These are phyloP conservation scores for Tupiocoris notatus DNA, from an alignment of 2,888 invertebrate species.

Conservation along the genomic window DNA sequence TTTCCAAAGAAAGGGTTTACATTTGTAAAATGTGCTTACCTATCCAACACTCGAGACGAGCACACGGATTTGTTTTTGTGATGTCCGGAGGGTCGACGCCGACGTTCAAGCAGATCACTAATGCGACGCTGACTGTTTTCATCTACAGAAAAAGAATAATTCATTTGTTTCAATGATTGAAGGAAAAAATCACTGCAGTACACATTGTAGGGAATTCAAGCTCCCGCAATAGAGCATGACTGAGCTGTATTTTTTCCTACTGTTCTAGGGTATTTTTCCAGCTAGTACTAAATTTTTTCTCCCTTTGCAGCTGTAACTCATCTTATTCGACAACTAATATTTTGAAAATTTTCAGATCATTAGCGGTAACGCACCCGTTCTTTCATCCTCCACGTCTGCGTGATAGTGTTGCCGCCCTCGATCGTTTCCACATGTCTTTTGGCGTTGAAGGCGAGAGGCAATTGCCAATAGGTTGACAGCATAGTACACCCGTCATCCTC, in stretches of 20 bases:
- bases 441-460: slow-evolving; percentile 71
- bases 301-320: too few relatives aligned
- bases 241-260: too few relatives aligned
- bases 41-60: slow-evolving; percentile 95
- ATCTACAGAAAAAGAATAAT: slow-evolving; percentile 64
- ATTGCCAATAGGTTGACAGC: slow-evolving; percentile 60
- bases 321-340: too few relatives aligned
- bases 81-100: slow-evolving; percentile 99
- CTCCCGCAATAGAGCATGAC: too few relatives aligned
- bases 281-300: too few relatives aligned
- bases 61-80: slow-evolving; percentile 94
- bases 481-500: slow-evolving; percentile 35
- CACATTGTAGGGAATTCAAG: too few relatives aligned
- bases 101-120: slow-evolving; percentile 95
- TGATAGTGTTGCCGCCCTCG: slow-evolving; percentile 64
- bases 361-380: slow-evolving; percentile 73
- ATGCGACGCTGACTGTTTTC: slow-evolving; percentile 98
- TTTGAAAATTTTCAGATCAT: too few relatives aligned
- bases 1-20: too few relatives aligned
- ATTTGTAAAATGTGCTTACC: slow-evolving; percentile 66
- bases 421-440: slow-evolving; percentile 73
- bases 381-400: slow-evolving; percentile 88
- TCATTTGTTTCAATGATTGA: too few relatives aligned
- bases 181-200: too few relatives aligned
- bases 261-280: too few relatives aligned